Percentiles rank a stretch among this genome's conserved stretches.
Conservation (phyloP, 2,888 invertebrate species). For the Gasteruption jaculator region DNA sequence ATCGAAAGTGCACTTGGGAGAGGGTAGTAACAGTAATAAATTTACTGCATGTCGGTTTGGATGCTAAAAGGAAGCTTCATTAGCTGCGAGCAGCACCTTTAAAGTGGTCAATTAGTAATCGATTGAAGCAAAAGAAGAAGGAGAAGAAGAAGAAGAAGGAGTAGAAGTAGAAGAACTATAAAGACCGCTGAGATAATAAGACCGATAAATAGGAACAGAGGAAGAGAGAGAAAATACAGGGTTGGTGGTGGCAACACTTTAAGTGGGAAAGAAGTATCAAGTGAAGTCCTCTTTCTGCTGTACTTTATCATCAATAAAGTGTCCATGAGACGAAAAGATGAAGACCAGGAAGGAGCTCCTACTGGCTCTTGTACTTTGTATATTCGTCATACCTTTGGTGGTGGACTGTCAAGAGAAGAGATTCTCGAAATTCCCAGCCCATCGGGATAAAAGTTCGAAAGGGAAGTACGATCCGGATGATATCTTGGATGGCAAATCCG, state of each 20-base stretch:
- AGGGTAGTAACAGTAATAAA: too few species aligned
- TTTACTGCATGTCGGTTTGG: too few species aligned
- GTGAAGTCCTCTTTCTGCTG: too few species aligned
- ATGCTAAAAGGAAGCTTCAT: too few species aligned
- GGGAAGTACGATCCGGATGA: constrained; percentile 24
- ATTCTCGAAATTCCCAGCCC: constrained; percentile 16
- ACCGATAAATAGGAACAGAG: constrained; percentile 2
- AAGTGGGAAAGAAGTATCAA: constrained; percentile 16
- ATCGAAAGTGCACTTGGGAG: too few species aligned
- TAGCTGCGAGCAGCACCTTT: too few species aligned
- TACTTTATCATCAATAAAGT: constrained; percentile 24
- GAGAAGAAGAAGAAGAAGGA: constrained; percentile 10
- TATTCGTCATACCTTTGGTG: constrained; percentile 22
- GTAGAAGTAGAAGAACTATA: too few species aligned
- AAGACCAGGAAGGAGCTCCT: constrained; percentile 34
- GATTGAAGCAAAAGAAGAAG: not conserved
- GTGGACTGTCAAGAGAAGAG: constrained; percentile 22
- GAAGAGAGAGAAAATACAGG: too few species aligned
- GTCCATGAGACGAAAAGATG: constrained; percentile 40
- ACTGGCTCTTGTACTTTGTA: constrained; percentile 27
- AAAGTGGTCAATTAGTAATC: too few species aligned
- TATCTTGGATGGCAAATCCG: too few species aligned
- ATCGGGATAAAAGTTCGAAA: constrained; percentile 23
- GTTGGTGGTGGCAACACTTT: constrained; percentile 14
- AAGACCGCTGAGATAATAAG: too few species aligned